phyloP scores from a whole-genome alignment of 2,797 vertebrate genomes.

The Chaetodon trifasciatus region DNA sequence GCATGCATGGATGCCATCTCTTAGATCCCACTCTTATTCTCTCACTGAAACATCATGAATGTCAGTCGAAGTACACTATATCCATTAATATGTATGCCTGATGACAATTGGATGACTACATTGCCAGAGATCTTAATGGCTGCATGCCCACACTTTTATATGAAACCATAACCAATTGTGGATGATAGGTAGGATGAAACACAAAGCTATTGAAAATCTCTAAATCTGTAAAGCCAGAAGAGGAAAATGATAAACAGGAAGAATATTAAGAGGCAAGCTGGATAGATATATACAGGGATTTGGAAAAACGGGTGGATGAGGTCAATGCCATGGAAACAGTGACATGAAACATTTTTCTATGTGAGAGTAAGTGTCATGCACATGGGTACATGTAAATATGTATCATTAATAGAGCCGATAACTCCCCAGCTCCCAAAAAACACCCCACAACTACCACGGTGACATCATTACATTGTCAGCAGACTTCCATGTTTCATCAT shows the following conservation, averaged over 20 bases:
- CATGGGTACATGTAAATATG: conserved; percentile 8
- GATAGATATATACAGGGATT: not conserved
- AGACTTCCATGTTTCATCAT: not conserved
- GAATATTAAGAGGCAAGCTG: not conserved
- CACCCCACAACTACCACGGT: not conserved
- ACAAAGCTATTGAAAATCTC: not conserved
- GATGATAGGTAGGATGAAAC: not conserved
- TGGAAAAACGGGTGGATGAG: not conserved
- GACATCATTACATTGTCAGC: not conserved
- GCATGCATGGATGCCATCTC: conserved; percentile 13
- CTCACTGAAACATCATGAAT: conserved; percentile 29
- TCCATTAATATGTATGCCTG: conserved; percentile 36
- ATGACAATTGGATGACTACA: not conserved
- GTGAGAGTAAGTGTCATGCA: not conserved
- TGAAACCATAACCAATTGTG: not conserved
- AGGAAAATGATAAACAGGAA: not conserved
- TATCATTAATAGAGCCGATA: conserved; percentile 8
- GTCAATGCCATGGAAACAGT: conserved; percentile 39
- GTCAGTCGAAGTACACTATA: conserved; percentile 9
- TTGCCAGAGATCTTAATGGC: conserved; percentile 1
- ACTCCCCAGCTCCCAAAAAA: conserved; percentile 4
- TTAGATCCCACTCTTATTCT: conserved; percentile 37
- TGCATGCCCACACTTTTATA: not conserved
- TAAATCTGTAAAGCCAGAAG: not conserved
- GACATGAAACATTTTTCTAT: not conserved